phyloP scores from a whole-genome alignment of 53 echinoderm and acorn worm species.

The Antedon mediterranea region DNA sequence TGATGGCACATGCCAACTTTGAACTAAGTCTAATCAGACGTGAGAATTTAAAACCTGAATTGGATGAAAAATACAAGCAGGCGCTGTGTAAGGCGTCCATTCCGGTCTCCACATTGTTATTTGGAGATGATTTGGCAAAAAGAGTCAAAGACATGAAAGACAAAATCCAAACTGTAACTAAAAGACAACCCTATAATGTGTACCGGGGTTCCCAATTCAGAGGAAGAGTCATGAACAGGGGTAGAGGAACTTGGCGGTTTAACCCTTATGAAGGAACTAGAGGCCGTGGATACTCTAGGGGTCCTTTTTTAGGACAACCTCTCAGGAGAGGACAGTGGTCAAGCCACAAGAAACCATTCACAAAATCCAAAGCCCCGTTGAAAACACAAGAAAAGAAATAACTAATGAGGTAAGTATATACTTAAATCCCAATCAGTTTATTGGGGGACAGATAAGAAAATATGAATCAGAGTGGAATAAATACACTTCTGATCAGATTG shows the following conservation, averaged over 20 bases:
- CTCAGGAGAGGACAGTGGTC: not conserved
- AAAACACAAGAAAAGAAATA: not conserved
- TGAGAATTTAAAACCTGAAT: constrained; percentile 31
- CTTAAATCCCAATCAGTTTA: not conserved
- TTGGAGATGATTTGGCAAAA: not conserved
- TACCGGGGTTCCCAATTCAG: too few relatives aligned
- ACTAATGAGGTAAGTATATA: not conserved
- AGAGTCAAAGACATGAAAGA: not conserved
- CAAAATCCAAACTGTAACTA: too few relatives aligned
- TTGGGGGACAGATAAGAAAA: not conserved
- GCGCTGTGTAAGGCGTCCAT: not conserved
- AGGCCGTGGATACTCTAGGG: not conserved
- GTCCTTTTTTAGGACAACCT: too few relatives aligned
- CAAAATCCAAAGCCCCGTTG: not conserved
- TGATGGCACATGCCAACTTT: constrained; percentile 18
- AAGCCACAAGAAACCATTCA: not conserved
- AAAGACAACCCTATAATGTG: too few relatives aligned
- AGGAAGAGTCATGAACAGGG: too few relatives aligned
- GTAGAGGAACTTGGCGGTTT: too few relatives aligned
- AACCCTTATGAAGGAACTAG: too few relatives aligned
- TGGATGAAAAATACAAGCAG: constrained; percentile 24
- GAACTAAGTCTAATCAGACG: constrained; percentile 25
- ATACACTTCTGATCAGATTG: not conserved
- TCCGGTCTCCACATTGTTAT: not conserved
- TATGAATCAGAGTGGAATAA: not conserved